A percentile compares a stretch with the other conserved stretches of the same genome.
These are phyloP conservation scores for Caenorhabditis japonica DNA, from an alignment of 2,888 invertebrate species.

Conservation along the genomic window DNA sequence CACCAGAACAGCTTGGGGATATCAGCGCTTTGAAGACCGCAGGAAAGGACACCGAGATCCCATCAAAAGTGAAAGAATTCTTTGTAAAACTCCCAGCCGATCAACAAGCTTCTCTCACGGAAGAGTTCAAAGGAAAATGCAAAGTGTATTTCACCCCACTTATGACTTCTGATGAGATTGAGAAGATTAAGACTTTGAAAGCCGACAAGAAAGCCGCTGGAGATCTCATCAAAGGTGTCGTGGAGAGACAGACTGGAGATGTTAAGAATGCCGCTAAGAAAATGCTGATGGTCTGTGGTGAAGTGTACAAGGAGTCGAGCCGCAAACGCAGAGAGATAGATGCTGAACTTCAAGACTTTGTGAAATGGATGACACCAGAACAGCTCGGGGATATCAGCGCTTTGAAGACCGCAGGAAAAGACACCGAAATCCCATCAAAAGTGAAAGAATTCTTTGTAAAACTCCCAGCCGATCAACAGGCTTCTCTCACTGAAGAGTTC, in stretches of 20 bases:
- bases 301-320: conserved; percentile 35
- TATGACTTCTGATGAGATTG: conserved; percentile 43
- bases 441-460: conserved; percentile 63
- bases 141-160: conserved; percentile 51
- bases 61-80: conserved; percentile 62
- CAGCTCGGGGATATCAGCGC: conserved; percentile 40
- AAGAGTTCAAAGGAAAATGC: conserved; percentile 62
- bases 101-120: conserved; percentile 41
- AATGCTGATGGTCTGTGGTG: conserved; percentile 28
- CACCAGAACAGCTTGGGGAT: no score
- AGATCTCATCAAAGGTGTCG: conserved; percentile 41
- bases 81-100: conserved; percentile 59
- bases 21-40: no score
- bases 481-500: conserved; percentile 47
- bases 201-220: conserved; percentile 35
- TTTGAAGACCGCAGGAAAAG: conserved; percentile 38
- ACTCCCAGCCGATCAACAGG: conserved; percentile 50
- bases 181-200: conserved; percentile 42
- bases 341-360: conserved; percentile 26
- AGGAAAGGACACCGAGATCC: conserved; percentile 43
- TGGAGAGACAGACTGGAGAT: conserved; percentile 52
- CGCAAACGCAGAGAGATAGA: conserved; percentile 38
- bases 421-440: conserved; percentile 60
- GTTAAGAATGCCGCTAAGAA: conserved; percentile 44
- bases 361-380: conserved; percentile 49